Evolutionary conservation across 2,113 vertebrate species (phyloP).

Genomic region (Zingel zingel): DNA sequence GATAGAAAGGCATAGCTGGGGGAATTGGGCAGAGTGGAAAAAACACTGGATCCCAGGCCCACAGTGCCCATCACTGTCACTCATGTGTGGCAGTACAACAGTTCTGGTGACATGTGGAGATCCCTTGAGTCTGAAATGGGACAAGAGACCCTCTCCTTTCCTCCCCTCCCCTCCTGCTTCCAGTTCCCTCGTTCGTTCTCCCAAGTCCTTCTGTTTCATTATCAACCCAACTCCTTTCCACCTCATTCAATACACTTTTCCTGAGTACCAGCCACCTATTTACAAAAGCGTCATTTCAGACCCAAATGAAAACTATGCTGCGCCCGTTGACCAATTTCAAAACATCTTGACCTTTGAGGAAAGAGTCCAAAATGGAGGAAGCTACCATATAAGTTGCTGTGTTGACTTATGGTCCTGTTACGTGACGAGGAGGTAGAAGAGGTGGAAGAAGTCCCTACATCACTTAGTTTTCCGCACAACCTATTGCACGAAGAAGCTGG

Average conservation of each 20-base stretch:
- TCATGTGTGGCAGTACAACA: conserved; percentile 67
- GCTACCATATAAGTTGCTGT: not conserved
- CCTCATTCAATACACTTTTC: not conserved
- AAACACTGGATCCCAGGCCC: conserved; percentile 61
- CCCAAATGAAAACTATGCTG: not conserved
- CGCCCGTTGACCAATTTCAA: not conserved
- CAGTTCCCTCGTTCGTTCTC: conserved; percentile 34
- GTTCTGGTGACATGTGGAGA: conserved; percentile 63
- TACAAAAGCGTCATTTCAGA: not conserved
- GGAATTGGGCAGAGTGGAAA: conserved; percentile 70
- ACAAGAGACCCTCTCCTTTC: conserved; percentile 37
- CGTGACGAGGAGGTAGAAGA: not conserved
- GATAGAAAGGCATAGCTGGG: conserved; percentile 62
- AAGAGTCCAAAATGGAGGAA: not conserved
- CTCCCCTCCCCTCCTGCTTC: not conserved
- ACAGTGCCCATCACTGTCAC: conserved; percentile 77
- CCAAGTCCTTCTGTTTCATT: conserved; percentile 13
- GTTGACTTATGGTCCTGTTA: not conserved
- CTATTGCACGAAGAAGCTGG: not conserved
- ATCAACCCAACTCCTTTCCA: not conserved
- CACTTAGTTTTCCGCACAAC: not conserved
- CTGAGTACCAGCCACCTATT: not conserved
- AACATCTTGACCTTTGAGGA: not conserved
- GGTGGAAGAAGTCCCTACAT: not conserved
- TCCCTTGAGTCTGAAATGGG: conserved; percentile 63